Base-by-base conservation (phyloP, 2,113 vertebrate genomes). In the Ibidorhyncha struthersii region DNA sequence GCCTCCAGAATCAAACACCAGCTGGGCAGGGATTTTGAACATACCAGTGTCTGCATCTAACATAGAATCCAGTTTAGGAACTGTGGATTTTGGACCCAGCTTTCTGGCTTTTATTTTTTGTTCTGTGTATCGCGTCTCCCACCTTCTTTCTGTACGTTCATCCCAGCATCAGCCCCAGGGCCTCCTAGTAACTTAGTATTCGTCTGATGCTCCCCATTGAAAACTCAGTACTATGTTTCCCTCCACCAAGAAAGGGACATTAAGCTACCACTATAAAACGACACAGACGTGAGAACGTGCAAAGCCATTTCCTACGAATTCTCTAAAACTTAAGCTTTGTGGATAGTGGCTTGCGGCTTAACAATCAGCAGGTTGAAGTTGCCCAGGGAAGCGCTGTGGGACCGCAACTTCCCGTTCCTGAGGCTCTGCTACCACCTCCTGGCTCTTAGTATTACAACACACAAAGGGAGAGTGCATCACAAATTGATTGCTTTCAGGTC, bases 371-470 rank as follows among this genome's bases (percentile, higher is more conserved):
- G 45, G 19, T 15, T 49, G 45, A 10, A 41, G 9, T 20, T 62
- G 53, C 14, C 21, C 29, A 5, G 9, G 41, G 22, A 63, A 86
- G 16, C 1, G 1, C 27, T 8, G 14, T 5, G 9, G 32, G 5
- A 11, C 30, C 0, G 3, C 25, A 7, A 21, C 56, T 76, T 85
- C 53, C 40, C 25, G 22, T 98, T 95, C 40, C 74, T 80, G 83
- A 83, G 67, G n/a, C 55, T 97, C 74, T 97, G 88, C 95, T 97
- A 67, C 95, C 96, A 96, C 80, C 97, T 96, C 30, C 81, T 92
- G 97, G 90, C 73, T 50, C 13, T 29, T 29, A 47, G 41, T 32
- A 59, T 69, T 62, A 78, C 13, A 62, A 66, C 90, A 83, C 3
- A 14, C 72, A 62, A 61, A 77, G 36, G 25, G 25, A 36, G 5